These are phyloP conservation scores for Muntiacus reevesi DNA, from an alignment of 2,113 vertebrate species.

Conservation along the genomic window DNA sequence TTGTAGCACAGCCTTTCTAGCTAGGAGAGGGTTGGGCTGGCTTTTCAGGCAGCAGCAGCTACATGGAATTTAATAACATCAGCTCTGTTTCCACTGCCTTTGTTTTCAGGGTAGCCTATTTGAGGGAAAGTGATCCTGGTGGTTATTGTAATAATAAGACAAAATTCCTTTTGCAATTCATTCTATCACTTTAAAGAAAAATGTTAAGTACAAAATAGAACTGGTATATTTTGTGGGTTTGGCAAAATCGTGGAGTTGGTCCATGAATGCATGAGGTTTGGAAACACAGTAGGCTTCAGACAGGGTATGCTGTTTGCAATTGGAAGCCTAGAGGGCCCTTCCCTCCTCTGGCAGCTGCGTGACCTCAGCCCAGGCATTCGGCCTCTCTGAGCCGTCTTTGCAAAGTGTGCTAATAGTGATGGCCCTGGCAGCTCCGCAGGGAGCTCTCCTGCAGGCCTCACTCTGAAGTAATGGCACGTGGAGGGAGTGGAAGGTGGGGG, in stretches of 20 bases:
- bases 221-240: neutral
- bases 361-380: fast-evolving
- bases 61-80: fast-evolving
- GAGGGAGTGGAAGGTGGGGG: neutral
- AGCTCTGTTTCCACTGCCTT: neutral
- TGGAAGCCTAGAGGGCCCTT: neutral
- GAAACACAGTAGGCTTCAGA: neutral
- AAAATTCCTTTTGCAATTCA: neutral
- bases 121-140: neutral
- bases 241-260: neutral
- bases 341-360: neutral
- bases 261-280: neutral
- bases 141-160: neutral
- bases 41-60: neutral
- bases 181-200: neutral
- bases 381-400: neutral
- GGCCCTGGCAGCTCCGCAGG: neutral
- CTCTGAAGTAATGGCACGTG: neutral
- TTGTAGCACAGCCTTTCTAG: neutral
- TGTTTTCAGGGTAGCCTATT: neutral
- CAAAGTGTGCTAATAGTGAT: neutral
- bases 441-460: neutral
- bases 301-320: too few relatives aligned
- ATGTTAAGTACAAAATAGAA: neutral
- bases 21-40: neutral